Evolutionary conservation across 2,113 vertebrate genomes (phyloP).

Genomic region (Pedetes capensis): DNA sequence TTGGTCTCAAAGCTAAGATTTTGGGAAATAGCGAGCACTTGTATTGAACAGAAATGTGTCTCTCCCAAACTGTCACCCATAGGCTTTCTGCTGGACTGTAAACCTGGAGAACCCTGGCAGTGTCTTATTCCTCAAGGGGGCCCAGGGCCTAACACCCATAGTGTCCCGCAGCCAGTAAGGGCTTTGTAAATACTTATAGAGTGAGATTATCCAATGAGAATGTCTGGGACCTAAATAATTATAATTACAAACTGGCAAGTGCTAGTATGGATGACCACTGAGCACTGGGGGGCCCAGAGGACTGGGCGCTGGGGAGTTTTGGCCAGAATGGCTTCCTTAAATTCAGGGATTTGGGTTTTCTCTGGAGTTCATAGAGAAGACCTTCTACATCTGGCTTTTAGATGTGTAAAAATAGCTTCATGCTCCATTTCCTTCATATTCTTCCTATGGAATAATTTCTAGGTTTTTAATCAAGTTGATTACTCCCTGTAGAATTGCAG

Average conservation of each 20-base stretch:
- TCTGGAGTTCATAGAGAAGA: not conserved
- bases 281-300: not conserved
- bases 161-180: not conserved
- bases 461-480: too few relatives aligned
- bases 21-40: not conserved
- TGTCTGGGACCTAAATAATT: not conserved
- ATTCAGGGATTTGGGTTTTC: not conserved
- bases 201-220: not conserved
- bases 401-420: slow-evolving; percentile 14
- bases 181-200: not conserved
- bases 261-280: not conserved
- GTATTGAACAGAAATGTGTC: not conserved
- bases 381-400: not conserved
- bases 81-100: not conserved
- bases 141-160: not conserved
- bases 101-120: not conserved
- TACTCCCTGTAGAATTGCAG: not conserved
- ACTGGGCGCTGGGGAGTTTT: not conserved
- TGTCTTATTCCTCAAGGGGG: too few relatives aligned
- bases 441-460: not conserved
- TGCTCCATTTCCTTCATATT: not conserved
- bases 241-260: not conserved
- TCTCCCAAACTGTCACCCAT: not conserved
- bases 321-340: not conserved
- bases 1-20: not conserved